A percentile compares a stretch with the other conserved stretches of the same genome.
Conservation (phyloP, 2,888 invertebrate genomes). For the Cataglyphis livida region DNA sequence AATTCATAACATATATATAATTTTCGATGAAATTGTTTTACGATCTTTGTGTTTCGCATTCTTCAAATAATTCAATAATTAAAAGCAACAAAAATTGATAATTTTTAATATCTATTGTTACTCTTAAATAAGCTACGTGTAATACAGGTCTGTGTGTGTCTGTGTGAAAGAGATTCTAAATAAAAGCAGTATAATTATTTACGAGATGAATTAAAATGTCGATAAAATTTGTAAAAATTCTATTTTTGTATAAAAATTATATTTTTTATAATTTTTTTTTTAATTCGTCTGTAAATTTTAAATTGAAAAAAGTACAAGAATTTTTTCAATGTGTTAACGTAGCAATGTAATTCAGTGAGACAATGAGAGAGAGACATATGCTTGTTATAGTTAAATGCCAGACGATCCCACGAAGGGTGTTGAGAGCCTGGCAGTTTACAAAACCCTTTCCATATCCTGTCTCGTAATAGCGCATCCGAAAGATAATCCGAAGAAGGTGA, state of each 20-base stretch:
- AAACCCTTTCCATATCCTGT: conserved; percentile 45
- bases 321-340: not conserved
- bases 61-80: not conserved
- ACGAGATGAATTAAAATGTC: not conserved
- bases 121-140: not conserved
- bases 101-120: not conserved
- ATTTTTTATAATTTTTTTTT: not conserved
- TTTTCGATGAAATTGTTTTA: not conserved
- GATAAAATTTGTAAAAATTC: not conserved
- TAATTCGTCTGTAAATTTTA: not conserved
- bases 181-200: not conserved
- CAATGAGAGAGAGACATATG: not conserved
- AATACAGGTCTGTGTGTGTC: not conserved
- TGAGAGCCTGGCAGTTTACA: conserved; percentile 52
- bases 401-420: conserved; percentile 3
- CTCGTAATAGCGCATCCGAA: conserved; percentile 46
- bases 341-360: not conserved
- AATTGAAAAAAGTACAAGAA: not conserved
- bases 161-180: not conserved
- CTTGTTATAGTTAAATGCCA: conserved; percentile 7
- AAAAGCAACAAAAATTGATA: not conserved
- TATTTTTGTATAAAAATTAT: not conserved
- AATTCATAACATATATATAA: not conserved
- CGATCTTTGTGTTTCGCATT: not conserved
- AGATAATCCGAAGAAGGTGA: conserved; percentile 64